Conservation (phyloP, 2,888 invertebrate genomes). For the Eupithecia abbreviata region DNA sequence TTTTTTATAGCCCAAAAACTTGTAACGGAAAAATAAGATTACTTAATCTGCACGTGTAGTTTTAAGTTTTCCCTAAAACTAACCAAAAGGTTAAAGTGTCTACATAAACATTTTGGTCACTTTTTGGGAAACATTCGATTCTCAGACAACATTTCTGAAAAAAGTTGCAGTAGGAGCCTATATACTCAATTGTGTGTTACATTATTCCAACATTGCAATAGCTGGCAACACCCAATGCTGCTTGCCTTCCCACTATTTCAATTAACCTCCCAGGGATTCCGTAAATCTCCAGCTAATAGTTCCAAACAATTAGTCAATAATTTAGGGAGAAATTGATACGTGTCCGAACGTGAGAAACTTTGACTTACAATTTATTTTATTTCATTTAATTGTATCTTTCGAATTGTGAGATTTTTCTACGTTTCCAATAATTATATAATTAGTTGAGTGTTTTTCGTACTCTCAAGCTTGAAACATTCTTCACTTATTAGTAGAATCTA, state of each 20-base stretch:
- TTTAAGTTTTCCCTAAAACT: not conserved
- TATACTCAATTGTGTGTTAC: not conserved
- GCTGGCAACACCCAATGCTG: constrained; percentile 46
- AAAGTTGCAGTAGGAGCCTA: not conserved
- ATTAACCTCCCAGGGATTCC: constrained; percentile 45
- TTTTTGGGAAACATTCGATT: not conserved
- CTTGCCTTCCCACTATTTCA: constrained; percentile 47
- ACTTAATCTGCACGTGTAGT: not conserved
- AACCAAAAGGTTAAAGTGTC: not conserved
- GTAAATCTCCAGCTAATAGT: constrained; percentile 39
- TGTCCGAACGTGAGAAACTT: constrained; percentile 42
- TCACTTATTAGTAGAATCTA: not conserved
- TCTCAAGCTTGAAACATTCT: not conserved
- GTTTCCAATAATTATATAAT: too few relatives aligned
- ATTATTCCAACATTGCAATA: constrained; percentile 8
- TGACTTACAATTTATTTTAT: constrained; percentile 31
- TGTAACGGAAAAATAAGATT: not conserved
- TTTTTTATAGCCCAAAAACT: not conserved
- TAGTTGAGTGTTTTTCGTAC: constrained; percentile 16
- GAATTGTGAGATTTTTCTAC: constrained; percentile 29
- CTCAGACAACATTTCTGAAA: not conserved
- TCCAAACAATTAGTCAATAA: constrained; percentile 45
- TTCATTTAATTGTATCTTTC: constrained; percentile 33
- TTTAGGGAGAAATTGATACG: constrained; percentile 43
- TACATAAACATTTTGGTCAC: not conserved